Evolutionary conservation across 2,888 invertebrate genomes (phyloP).

Genomic region (Nemoura dubitans): DNA sequence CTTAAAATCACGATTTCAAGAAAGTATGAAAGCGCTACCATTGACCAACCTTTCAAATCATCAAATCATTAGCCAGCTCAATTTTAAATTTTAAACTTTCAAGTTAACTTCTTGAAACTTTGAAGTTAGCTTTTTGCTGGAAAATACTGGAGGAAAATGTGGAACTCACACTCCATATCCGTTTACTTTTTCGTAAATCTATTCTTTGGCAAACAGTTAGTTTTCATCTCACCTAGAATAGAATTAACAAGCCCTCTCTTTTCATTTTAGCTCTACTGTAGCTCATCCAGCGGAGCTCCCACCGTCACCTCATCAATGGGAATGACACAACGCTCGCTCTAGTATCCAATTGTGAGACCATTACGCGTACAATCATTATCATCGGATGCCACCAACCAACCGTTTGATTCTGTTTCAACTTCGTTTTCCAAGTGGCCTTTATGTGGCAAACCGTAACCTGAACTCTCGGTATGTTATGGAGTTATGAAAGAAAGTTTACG

Average conservation of each 20-base stretch:
- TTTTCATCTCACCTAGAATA: slow-evolving; percentile 54
- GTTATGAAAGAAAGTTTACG: background rate
- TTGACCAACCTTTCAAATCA: too few relatives aligned
- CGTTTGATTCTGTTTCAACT: slow-evolving; percentile 43
- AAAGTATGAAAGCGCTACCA: too few relatives aligned
- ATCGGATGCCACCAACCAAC: slow-evolving; percentile 33
- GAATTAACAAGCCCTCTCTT: slow-evolving; percentile 40
- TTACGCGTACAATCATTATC: slow-evolving; percentile 43
- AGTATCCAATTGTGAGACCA: slow-evolving; percentile 51
- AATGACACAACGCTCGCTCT: slow-evolving; percentile 67
- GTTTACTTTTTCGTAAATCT: slow-evolving; percentile 46
- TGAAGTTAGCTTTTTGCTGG: too few relatives aligned
- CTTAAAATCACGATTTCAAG: too few relatives aligned
- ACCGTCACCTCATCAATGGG: slow-evolving; percentile 98
- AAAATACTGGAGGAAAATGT: too few relatives aligned
- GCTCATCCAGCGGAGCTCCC: slow-evolving; percentile 98
- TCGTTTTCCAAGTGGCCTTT: slow-evolving; percentile 36
- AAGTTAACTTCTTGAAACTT: too few relatives aligned
- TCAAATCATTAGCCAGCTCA: too few relatives aligned
- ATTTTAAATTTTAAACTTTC: too few relatives aligned
- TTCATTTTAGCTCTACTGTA: slow-evolving; percentile 87
- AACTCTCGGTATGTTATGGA: background rate
- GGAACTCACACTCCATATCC: too few relatives aligned
- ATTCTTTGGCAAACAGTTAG: slow-evolving; percentile 50
- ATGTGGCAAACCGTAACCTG: background rate